Percentiles rank a stretch among this genome's conserved stretches.
Conservation (phyloP, 2,888 invertebrate genomes). For the Rhamphomyia laevipes region DNA sequence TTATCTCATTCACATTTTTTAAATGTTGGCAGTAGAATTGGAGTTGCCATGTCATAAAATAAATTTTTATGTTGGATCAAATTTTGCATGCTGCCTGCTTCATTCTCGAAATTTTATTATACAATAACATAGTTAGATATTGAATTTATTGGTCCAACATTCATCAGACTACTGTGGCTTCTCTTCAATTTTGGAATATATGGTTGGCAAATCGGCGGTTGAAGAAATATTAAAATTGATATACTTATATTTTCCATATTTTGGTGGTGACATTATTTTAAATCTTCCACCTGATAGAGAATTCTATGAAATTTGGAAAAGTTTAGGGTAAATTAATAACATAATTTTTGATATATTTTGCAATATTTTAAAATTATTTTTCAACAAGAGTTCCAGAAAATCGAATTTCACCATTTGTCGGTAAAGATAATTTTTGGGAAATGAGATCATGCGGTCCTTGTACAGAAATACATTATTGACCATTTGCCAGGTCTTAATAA, state of each 20-base stretch:
- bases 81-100: too few relatives aligned
- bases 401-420: slow-evolving; percentile 62
- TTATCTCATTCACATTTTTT: too few relatives aligned
- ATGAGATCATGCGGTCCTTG: slow-evolving; percentile 98
- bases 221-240: slow-evolving; percentile 63
- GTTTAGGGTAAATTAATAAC: slow-evolving; percentile 57
- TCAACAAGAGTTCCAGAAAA: slow-evolving; percentile 51
- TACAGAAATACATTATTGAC: slow-evolving; percentile 88
- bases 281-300: slow-evolving; percentile 68
- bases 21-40: too few relatives aligned
- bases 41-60: too few relatives aligned
- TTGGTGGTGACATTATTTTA: slow-evolving; percentile 61
- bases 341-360: not conserved
- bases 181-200: too few relatives aligned
- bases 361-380: not conserved
- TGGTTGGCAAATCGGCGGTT: too few relatives aligned
- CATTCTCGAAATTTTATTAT: too few relatives aligned
- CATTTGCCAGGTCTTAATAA: slow-evolving; percentile 38
- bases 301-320: slow-evolving; percentile 69
- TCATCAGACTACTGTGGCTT: too few relatives aligned
- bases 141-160: too few relatives aligned
- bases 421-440: slow-evolving; percentile 92
- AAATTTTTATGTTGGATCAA: too few relatives aligned
- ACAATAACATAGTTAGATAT: too few relatives aligned
- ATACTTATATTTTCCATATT: slow-evolving; percentile 86